Base-by-base conservation (phyloP, 2,797 vertebrate species). In the Zenarchopterus dispar region DNA sequence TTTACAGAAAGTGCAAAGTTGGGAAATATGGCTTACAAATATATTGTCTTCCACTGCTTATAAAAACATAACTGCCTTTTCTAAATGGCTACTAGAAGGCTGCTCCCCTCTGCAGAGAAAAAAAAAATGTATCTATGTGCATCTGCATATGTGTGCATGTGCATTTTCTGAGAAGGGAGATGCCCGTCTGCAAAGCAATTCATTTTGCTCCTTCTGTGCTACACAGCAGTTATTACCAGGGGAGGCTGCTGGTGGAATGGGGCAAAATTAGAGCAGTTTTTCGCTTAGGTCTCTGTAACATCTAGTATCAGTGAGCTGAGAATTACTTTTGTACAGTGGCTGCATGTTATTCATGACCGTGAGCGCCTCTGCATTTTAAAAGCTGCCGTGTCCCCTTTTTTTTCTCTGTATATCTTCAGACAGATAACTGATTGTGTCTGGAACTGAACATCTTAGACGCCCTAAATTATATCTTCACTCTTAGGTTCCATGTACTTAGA, bases 181-280 rank as follows among this genome's bases (percentile, higher is more conserved):
- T 61, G 85, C 53, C 68, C 56, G 75, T 75, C 79, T 82, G 85
- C 72, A 82, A 81, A 85, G 73, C 84, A 73, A 81, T 86, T 75
- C 64, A 70, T 81, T 62, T 79, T 54, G 62, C 52, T 51, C 59
- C 77, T 73, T 72, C 58, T 56, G 45, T 15, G 69, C 66, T 64
- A 64, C 59, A 69, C 56, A 46, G 67, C 53, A 15, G 56, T 82
- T 82, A 68, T 80, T 84, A 72, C 78, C 77, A 74, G 73, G 74
- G 84, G 74, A 73, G 76, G 76, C 67, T 76, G 81, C 78, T 33
- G 23, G 62, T 67, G 69, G 65, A 77, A 73, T 78, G 68, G 66
- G 69, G 56, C 66, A 78, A 80, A 88, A 87, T 85, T 90, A 85
- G 64, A 10, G 67, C 46, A 59, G 55, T 65, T 81, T 84, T 86